phyloP scores from a whole-genome alignment of 2,113 vertebrate species.

The Paedocypris sp. region DNA sequence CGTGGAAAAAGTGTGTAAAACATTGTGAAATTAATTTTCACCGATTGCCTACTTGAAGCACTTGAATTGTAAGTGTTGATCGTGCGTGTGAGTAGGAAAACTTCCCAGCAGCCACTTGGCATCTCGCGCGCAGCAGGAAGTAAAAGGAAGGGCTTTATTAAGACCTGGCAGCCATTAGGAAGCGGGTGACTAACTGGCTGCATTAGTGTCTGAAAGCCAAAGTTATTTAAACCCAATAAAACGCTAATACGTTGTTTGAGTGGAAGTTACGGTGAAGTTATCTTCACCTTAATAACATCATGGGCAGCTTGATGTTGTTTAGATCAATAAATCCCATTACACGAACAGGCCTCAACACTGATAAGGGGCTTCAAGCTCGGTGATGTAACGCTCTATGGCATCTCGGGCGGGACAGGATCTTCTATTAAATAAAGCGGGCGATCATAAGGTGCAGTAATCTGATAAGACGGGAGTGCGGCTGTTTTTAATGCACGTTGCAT shows the following conservation, averaged over 20 bases:
- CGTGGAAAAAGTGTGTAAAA: no score
- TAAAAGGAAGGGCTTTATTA: conserved; percentile 67
- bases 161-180: conserved; percentile 59
- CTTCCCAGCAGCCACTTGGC: conserved; percentile 56
- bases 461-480: conserved; percentile 33
- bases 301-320: conserved; percentile 64
- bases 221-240: conserved; percentile 71
- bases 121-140: conserved; percentile 45
- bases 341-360: conserved; percentile 60
- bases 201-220: conserved; percentile 70
- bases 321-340: conserved; percentile 72
- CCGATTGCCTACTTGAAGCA: no score
- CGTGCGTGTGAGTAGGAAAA: no score
- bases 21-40: no score
- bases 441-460: conserved; percentile 38
- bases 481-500: conserved; percentile 9
- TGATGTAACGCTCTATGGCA: conserved; percentile 45
- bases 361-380: conserved; percentile 46
- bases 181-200: conserved; percentile 60
- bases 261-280: conserved; percentile 68
- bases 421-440: conserved; percentile 44
- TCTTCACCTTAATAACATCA: conserved; percentile 67
- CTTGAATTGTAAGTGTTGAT: no score
- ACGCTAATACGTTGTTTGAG: conserved; percentile 67
- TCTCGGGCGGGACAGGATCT: conserved; percentile 39